Evolutionary conservation across 2,888 invertebrate genomes (phyloP).

Genomic region (Athalia cordata): DNA sequence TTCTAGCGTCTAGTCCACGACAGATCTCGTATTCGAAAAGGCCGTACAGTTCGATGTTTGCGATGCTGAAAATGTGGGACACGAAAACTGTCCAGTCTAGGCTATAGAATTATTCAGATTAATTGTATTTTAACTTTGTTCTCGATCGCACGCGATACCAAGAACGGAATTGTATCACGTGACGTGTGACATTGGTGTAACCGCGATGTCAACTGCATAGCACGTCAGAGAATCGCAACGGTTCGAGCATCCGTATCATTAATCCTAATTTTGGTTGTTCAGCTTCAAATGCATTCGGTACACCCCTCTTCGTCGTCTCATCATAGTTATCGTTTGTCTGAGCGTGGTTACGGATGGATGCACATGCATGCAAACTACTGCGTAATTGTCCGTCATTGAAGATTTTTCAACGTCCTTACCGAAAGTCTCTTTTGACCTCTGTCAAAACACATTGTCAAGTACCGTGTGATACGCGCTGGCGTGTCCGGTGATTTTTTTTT

Average conservation of each 20-base stretch:
- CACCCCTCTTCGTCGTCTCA: not conserved
- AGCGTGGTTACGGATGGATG: not conserved
- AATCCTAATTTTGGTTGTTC: slow-evolving; percentile 27
- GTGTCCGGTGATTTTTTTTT: not conserved
- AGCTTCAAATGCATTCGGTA: slow-evolving; percentile 13
- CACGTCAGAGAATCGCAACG: not conserved
- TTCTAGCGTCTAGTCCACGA: slow-evolving; percentile 23
- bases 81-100: not conserved
- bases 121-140: slow-evolving; percentile 43
- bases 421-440: not conserved
- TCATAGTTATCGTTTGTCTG: not conserved
- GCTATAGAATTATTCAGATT: slow-evolving; percentile 37
- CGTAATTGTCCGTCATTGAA: slow-evolving; percentile 14
- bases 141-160: slow-evolving; percentile 4
- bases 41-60: not conserved
- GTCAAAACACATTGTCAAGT: not conserved
- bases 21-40: not conserved
- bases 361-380: not conserved
- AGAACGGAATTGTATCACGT: slow-evolving; percentile 21
- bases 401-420: slow-evolving; percentile 1
- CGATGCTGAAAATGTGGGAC: not conserved
- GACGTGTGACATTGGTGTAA: slow-evolving; percentile 11
- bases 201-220: slow-evolving; percentile 3
- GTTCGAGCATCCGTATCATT: slow-evolving; percentile 33
- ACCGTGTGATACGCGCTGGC: not conserved